Conservation (phyloP, 2,113 vertebrate species). For the Tapirus terrestris region DNA sequence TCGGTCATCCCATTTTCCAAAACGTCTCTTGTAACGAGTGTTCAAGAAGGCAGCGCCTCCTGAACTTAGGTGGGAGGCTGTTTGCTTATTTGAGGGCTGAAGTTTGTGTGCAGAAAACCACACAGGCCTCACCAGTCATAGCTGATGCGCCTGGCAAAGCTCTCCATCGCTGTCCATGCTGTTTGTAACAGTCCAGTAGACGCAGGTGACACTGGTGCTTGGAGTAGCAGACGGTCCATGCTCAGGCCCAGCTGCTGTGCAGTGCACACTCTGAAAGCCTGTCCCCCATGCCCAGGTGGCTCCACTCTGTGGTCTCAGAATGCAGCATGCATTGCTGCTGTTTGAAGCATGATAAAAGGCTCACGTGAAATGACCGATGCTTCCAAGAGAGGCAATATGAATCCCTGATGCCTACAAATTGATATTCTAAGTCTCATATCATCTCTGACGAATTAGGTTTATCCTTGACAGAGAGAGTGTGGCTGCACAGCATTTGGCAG, state of each 20-base stretch:
- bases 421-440: accelerated
- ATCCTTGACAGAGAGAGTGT: not conserved
- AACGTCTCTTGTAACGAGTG: not conserved
- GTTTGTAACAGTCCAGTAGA: no score
- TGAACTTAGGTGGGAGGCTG: not conserved
- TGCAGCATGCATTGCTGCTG: accelerated
- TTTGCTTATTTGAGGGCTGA: not conserved
- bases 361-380: accelerated
- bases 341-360: not conserved
- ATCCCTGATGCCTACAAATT: accelerated
- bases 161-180: not conserved
- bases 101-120: not conserved
- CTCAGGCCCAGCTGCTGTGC: not conserved
- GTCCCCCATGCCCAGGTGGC: accelerated
- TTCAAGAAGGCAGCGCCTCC: not conserved
- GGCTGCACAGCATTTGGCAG: not conserved
- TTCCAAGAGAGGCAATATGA: not conserved
- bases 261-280: not conserved
- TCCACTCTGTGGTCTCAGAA: accelerated
- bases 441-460: not conserved
- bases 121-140: accelerated
- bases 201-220: accelerated
- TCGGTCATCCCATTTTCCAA: not conserved
- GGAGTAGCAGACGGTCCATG: no score
- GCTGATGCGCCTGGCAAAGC: not conserved